Evolutionary conservation across 2,888 invertebrate genomes (phyloP).

Genomic region (Pterostichus madidus): DNA sequence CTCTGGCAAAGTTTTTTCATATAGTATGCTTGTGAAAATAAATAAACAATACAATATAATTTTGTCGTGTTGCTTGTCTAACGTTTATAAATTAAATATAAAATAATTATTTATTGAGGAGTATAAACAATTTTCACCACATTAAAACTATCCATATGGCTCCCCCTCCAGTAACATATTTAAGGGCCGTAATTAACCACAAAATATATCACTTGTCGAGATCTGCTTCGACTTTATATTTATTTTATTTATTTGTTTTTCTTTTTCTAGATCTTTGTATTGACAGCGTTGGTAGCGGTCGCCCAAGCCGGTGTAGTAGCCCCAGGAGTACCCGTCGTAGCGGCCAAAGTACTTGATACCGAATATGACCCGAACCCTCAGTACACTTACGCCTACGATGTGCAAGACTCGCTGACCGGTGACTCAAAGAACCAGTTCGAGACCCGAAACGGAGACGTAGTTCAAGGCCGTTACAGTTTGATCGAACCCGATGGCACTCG

Average conservation of each 20-base stretch:
- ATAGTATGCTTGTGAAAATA: too few relatives aligned
- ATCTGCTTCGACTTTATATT: too few relatives aligned
- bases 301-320: conserved; percentile 69
- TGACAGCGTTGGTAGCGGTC: conserved; percentile 70
- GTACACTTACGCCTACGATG: conserved; percentile 85
- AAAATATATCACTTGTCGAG: too few relatives aligned
- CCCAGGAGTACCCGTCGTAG: conserved; percentile 65
- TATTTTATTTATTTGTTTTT: background rate
- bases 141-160: too few relatives aligned
- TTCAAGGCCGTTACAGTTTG: conserved; percentile 82
- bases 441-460: conserved; percentile 81
- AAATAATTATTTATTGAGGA: too few relatives aligned
- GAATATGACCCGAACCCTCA: conserved; percentile 83
- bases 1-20: too few relatives aligned
- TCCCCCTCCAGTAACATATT: too few relatives aligned
- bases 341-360: conserved; percentile 77
- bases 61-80: too few relatives aligned
- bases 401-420: conserved; percentile 84
- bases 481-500: conserved; percentile 82
- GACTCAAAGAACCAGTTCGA: conserved; percentile 80
- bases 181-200: too few relatives aligned
- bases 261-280: conserved; percentile 55
- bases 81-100: too few relatives aligned
- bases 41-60: too few relatives aligned
- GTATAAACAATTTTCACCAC: too few relatives aligned